Evolutionary conservation across 2,797 vertebrate species (phyloP).

Genomic region (Sarcophilus harrisii): DNA sequence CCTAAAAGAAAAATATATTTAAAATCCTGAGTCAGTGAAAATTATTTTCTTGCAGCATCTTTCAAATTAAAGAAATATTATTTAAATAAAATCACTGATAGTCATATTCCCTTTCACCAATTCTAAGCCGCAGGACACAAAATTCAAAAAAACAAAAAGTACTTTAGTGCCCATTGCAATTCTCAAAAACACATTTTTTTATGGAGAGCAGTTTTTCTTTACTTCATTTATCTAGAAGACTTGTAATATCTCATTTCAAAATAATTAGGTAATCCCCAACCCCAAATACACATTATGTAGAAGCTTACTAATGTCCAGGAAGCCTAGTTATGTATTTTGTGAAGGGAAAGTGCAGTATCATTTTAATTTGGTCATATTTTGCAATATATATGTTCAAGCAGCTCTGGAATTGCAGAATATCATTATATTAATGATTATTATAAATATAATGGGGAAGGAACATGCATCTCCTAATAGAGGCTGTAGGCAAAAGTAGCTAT

Average conservation of each 20-base stretch:
- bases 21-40: conserved; percentile 60
- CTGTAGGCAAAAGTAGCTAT: background rate
- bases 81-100: conserved; percentile 64
- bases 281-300: background rate
- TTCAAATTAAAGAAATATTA: conserved; percentile 53
- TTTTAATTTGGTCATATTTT: background rate
- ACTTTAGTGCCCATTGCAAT: background rate
- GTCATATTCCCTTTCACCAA: conserved; percentile 48
- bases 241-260: background rate
- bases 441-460: background rate
- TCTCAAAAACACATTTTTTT: background rate
- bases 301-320: background rate
- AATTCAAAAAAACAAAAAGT: background rate
- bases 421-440: background rate
- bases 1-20: conserved; percentile 62
- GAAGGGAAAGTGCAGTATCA: background rate
- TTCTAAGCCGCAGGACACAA: conserved; percentile 60
- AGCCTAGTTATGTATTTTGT: background rate
- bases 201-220: background rate
- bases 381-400: background rate
- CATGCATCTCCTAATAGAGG: no score
- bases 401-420: background rate
- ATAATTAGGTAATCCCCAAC: background rate
- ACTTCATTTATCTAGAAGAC: background rate
- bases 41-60: conserved; percentile 66